Evolutionary conservation across 2,888 invertebrate genomes (phyloP).

Genomic region (Amitus sp.): DNA sequence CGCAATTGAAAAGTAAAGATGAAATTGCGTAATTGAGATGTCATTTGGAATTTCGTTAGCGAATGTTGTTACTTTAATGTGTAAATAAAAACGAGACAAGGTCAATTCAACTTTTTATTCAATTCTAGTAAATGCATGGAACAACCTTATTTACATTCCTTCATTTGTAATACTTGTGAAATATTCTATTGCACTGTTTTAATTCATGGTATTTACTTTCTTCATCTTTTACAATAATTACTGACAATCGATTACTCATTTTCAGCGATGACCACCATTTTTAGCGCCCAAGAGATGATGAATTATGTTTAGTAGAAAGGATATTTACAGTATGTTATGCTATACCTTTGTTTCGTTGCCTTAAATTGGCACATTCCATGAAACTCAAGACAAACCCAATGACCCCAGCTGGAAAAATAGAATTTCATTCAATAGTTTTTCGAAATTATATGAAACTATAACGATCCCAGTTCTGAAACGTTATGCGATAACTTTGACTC

Average conservation of each 20-base stretch:
- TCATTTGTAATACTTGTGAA: constrained; percentile 6
- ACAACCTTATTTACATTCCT: constrained; percentile 1
- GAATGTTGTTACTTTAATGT: not conserved
- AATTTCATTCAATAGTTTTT: not conserved
- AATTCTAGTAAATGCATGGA: not conserved
- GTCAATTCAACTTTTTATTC: constrained; percentile 3
- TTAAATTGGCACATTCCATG: constrained; percentile 9
- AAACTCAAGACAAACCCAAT: constrained; percentile 53
- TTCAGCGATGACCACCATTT: not conserved
- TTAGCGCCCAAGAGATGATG: constrained; percentile 1
- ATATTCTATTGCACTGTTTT: constrained; percentile 21
- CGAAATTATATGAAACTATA: constrained; percentile 9
- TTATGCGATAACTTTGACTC: not conserved
- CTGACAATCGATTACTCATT: not conserved
- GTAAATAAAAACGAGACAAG: not conserved
- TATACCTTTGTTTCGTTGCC: constrained; percentile 7
- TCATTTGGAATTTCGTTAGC: no score
- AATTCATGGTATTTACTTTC: constrained; percentile 14
- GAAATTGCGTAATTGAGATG: no score
- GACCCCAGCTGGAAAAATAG: constrained; percentile 57
- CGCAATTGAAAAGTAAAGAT: constrained; percentile 11
- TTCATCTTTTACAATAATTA: not conserved
- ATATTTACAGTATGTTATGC: constrained; percentile 27
- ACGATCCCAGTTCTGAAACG: not conserved
- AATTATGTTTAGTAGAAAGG: constrained; percentile 7